A percentile compares a stretch with the other conserved stretches of the same genome.
Evolutionary conservation across 2,113 vertebrate genomes (phyloP).

Genomic region (Corvus cornix): DNA sequence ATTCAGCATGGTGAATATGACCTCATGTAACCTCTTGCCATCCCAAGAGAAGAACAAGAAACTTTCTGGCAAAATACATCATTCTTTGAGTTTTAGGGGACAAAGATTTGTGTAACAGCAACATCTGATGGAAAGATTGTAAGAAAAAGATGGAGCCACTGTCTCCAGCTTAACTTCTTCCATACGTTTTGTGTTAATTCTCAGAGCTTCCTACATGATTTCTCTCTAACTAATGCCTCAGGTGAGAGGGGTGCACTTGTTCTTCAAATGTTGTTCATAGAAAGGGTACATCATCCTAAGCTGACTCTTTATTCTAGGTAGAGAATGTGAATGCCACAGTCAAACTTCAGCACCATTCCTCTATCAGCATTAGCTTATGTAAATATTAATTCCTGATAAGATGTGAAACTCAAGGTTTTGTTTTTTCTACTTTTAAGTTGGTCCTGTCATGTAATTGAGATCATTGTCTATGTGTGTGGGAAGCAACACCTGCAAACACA

Average conservation of each 20-base stretch:
- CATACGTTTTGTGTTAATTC: not conserved
- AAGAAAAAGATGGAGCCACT: not conserved
- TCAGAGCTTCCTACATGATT: not conserved
- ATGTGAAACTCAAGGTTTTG: not conserved
- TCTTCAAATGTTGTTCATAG: not conserved
- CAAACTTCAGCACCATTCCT: not conserved
- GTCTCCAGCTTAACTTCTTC: not conserved
- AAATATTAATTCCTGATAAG: not conserved
- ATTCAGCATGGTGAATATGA: not conserved
- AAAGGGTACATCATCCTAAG: not conserved
- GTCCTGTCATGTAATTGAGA: not conserved
- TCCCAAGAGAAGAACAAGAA: not conserved
- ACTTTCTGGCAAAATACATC: not conserved
- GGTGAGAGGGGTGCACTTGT: not conserved
- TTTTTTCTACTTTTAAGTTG: not conserved
- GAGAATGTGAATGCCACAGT: not conserved
- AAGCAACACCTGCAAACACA: not conserved
- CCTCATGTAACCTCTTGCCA: not conserved
- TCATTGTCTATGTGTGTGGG: not conserved
- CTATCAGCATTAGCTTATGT: not conserved
- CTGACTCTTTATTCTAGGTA: not conserved
- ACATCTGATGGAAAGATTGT: not conserved
- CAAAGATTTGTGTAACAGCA: not conserved
- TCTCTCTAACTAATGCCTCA: not conserved
- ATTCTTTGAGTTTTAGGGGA: not conserved